phyloP scores from a whole-genome alignment of 2,888 invertebrate species.

The Kryphioiulus occultus region DNA sequence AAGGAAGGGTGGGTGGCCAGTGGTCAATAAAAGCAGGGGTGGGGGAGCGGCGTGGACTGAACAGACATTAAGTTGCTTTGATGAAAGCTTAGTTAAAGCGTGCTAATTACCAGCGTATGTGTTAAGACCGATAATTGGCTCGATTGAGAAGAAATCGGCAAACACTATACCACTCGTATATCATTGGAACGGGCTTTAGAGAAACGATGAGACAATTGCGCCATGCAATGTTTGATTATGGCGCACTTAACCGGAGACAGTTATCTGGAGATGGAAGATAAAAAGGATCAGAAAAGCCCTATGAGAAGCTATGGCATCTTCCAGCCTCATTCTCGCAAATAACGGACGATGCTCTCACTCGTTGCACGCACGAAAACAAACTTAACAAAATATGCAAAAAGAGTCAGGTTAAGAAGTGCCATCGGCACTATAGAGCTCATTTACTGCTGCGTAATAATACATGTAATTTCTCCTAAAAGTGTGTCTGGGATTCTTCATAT shows the following conservation, averaged over 20 bases:
- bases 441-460: too few species aligned
- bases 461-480: too few species aligned
- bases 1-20: neutral
- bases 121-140: constrained; percentile 23
- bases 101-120: constrained; percentile 15
- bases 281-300: neutral
- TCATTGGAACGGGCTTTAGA: neutral
- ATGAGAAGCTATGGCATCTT: neutral
- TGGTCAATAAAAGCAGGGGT: constrained; percentile 1
- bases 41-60: neutral
- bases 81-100: constrained; percentile 23
- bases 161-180: neutral
- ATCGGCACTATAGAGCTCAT: too few species aligned
- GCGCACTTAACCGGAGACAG: neutral
- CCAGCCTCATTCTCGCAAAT: neutral
- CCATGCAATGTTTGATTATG: constrained; percentile 23
- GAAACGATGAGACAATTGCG: constrained; percentile 23
- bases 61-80: neutral
- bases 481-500: too few species aligned
- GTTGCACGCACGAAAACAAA: neutral
- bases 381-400: too few species aligned
- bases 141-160: constrained; percentile 15
- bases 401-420: too few species aligned
- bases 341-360: neutral
- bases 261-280: constrained; percentile 14